Conservation (phyloP, 1,140 invertebrate genomes). For the Brachystomella parvula region DNA sequence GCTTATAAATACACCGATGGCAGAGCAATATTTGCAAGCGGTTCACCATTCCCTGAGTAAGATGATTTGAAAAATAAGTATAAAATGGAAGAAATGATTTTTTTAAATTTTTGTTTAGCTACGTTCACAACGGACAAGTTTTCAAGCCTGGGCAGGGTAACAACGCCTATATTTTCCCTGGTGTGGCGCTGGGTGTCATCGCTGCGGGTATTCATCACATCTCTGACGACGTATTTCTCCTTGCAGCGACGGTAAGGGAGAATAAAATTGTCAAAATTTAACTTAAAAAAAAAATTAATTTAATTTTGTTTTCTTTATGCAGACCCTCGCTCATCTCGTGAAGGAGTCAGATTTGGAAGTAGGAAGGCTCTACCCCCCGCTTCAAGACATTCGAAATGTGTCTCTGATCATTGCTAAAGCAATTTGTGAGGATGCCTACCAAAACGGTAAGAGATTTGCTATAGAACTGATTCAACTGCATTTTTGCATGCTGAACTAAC, state of each 20-base stretch:
- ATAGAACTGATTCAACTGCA: background rate
- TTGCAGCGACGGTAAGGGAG: constrained; percentile 64
- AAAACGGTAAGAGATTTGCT: constrained; percentile 53
- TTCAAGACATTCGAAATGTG: constrained; percentile 76
- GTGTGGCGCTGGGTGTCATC: constrained; percentile 69
- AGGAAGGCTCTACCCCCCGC: constrained; percentile 88
- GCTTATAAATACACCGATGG: constrained; percentile 79
- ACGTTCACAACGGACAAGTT: constrained; percentile 65
- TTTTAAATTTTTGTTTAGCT: constrained; percentile 38
- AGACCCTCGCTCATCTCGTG: constrained; percentile 75
- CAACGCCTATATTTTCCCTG: constrained; percentile 61
- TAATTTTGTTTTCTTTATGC: constrained; percentile 32
- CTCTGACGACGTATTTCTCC: constrained; percentile 77
- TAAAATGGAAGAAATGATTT: background rate
- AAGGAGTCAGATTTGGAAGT: constrained; percentile 67
- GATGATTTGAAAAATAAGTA: background rate
- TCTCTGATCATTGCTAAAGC: constrained; percentile 78
- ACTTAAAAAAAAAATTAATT: constrained; percentile 6
- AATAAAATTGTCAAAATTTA: background rate
- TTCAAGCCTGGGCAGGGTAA: constrained; percentile 87
- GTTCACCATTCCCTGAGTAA: constrained; percentile 74
- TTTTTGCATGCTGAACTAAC: background rate
- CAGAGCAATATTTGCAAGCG: constrained; percentile 78
- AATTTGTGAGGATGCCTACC: constrained; percentile 81
- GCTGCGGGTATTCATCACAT: constrained; percentile 73